Conservation (phyloP, 2,888 invertebrate genomes). For the Gortyna flavago region DNA sequence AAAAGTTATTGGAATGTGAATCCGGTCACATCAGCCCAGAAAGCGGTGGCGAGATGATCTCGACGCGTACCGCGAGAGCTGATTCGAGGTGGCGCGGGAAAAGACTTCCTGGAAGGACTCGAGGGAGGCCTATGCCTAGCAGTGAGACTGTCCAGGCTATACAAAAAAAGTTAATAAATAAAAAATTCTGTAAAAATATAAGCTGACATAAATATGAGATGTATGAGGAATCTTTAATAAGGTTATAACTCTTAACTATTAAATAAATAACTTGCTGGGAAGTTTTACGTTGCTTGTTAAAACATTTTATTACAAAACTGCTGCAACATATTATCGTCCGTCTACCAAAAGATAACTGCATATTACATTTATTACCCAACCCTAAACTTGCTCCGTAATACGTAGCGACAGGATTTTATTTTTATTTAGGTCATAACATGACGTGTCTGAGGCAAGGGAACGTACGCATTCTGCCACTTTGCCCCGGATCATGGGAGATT, state of each 20-base stretch:
- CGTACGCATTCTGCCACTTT: conserved; percentile 64
- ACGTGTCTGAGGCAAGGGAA: conserved; percentile 46
- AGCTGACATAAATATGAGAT: neutral
- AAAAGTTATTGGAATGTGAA: neutral
- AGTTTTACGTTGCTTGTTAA: neutral
- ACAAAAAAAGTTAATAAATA: no score
- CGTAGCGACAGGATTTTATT: conserved; percentile 52
- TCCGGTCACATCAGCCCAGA: no score
- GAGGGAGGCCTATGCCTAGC: no score
- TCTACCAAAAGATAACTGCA: conserved; percentile 14
- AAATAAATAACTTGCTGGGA: neutral
- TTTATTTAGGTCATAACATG: conserved; percentile 54
- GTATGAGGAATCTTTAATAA: neutral
- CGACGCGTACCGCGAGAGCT: no score
- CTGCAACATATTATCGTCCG: neutral
- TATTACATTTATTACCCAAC: conserved; percentile 37
- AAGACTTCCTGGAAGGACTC: no score
- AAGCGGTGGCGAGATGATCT: no score
- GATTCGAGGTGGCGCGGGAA: no score
- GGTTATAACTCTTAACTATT: neutral
- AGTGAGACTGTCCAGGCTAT: no score
- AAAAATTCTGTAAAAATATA: neutral
- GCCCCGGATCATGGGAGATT: conserved; percentile 69
- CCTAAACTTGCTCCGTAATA: conserved; percentile 29
- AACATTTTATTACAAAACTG: conserved; percentile 2